These are phyloP conservation scores for Acyrthosiphon pisum DNA, from an alignment of 1,140 invertebrate species.

Conservation along the genomic window DNA sequence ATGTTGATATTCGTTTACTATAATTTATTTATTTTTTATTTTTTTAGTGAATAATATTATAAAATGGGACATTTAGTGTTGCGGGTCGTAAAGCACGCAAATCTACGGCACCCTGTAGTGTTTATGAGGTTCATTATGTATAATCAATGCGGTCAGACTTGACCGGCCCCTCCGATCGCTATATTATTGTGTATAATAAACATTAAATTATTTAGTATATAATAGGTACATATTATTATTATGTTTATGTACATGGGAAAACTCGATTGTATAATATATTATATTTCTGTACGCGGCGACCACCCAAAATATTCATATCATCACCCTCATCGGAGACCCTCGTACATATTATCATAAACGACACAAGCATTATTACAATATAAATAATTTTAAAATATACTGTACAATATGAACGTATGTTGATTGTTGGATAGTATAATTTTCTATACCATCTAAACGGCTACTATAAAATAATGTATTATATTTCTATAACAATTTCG, in stretches of 20 bases:
- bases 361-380: background rate
- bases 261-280: background rate
- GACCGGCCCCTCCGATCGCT: background rate
- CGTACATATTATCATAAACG: background rate
- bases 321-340: background rate
- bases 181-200: background rate
- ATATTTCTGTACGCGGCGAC: background rate
- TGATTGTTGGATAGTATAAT: too few species aligned
- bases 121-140: background rate
- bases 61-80: background rate
- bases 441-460: background rate
- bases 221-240: background rate
- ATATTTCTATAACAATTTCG: background rate
- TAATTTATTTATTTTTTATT: background rate
- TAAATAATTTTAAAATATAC: background rate
- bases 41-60: background rate
- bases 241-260: background rate
- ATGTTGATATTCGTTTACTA: background rate
- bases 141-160: background rate
- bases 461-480: background rate
- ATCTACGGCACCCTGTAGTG: slow-evolving; percentile 14
- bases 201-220: background rate
- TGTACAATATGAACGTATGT: background rate
- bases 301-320: slow-evolving; percentile 34
- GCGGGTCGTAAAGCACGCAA: background rate